Conservation (phyloP, 2,797 vertebrate species). For the Margarornis squamiger region DNA sequence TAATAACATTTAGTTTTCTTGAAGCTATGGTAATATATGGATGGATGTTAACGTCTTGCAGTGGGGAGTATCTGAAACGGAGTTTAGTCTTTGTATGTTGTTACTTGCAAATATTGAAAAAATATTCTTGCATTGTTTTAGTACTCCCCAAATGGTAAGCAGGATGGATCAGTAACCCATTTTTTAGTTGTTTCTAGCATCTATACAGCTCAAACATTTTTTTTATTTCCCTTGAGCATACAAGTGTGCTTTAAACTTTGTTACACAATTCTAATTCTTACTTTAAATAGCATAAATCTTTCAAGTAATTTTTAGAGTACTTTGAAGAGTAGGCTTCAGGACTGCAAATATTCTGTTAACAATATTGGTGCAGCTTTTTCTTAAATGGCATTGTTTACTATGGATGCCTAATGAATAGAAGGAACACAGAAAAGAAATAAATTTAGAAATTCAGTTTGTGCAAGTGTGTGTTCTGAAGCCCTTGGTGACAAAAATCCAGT, state of each 20-base stretch:
- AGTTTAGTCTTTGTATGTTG: not conserved
- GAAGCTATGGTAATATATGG: not conserved
- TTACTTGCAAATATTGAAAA: not conserved
- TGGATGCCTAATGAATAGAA: not conserved
- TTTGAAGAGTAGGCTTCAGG: not conserved
- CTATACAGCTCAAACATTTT: not conserved
- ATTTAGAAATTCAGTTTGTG: not conserved
- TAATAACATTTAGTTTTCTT: not conserved
- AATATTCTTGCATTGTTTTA: not conserved
- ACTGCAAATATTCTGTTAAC: not conserved
- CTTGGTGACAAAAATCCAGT: not conserved
- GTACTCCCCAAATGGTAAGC: not conserved
- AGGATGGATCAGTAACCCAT: not conserved
- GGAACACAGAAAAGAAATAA: not conserved
- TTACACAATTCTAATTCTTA: not conserved
- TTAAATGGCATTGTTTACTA: rapidly evolving
- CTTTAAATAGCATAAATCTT: not conserved
- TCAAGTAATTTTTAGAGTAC: not conserved
- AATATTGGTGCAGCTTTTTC: not conserved
- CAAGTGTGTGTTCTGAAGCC: not conserved
- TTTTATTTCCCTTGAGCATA: not conserved
- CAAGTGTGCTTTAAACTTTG: not conserved
- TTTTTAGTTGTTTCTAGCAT: not conserved
- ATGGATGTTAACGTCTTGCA: not conserved
- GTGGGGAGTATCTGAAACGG: not conserved